phyloP scores from a whole-genome alignment of 2,797 vertebrate species.

The Sorex maritimensis region DNA sequence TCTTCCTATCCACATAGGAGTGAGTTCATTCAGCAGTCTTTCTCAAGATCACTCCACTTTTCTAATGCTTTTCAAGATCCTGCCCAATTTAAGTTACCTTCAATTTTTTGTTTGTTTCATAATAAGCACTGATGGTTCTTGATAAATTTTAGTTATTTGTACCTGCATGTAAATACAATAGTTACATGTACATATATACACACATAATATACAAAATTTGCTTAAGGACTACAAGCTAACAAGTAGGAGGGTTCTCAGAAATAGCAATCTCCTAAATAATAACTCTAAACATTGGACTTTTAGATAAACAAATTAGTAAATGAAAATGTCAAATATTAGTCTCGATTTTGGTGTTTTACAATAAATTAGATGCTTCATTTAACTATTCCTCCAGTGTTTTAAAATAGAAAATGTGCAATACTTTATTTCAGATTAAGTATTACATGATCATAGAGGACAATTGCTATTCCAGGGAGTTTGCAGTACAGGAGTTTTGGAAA shows the following conservation, averaged over 20 bases:
- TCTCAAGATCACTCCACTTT: neutral
- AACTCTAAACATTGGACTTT: neutral
- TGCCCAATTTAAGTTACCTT: neutral
- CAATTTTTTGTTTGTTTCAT: neutral
- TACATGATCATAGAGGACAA: neutral
- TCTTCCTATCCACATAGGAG: neutral
- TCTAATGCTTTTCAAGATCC: neutral
- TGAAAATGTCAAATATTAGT: neutral
- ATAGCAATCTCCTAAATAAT: neutral
- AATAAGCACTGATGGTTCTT: neutral
- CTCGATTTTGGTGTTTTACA: neutral
- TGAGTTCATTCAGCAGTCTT: neutral
- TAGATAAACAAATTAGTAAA: neutral
- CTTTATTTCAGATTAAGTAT: neutral
- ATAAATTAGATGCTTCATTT: neutral
- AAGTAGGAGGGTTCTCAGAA: neutral
- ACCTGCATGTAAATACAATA: no score
- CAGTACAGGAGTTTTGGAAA: conserved; percentile 46
- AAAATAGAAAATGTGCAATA: neutral
- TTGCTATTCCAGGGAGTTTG: conserved; percentile 30
- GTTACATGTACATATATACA: neutral
- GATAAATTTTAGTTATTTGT: no score
- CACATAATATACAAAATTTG: neutral
- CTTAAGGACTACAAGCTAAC: neutral
- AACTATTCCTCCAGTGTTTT: neutral